Evolutionary conservation across 2,888 invertebrate species (phyloP).

Genomic region (Adela reaumurella): DNA sequence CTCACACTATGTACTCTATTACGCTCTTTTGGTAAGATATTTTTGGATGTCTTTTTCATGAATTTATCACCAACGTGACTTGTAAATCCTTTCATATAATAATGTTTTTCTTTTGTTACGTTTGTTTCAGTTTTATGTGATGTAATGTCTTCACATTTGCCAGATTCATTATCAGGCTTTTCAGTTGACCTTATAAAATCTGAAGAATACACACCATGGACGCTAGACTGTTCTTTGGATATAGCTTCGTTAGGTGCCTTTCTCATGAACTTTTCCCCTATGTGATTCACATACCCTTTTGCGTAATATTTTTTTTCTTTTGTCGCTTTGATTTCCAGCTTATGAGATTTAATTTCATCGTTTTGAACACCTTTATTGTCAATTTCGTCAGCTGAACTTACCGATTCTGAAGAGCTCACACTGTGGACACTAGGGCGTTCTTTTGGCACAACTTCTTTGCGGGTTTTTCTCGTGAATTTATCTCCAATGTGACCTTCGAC

Average conservation of each 20-base stretch:
- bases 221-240: too few species aligned
- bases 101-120: too few species aligned
- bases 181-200: too few species aligned
- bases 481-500: constrained; percentile 28
- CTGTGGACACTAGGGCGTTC: constrained; percentile 34
- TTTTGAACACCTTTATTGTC: constrained; percentile 12
- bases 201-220: too few species aligned
- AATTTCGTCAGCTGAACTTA: constrained; percentile 28
- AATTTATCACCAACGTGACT: constrained; percentile 28
- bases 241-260: too few species aligned
- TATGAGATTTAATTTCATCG: constrained; percentile 17
- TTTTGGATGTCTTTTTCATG: constrained; percentile 18
- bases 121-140: too few species aligned
- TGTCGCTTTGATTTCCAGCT: too few species aligned
- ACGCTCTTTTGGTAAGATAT: constrained; percentile 20
- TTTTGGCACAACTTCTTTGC: constrained; percentile 13
- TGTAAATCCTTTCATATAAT: constrained; percentile 26
- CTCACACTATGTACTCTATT: constrained; percentile 32
- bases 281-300: too few species aligned
- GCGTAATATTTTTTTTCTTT: too few species aligned
- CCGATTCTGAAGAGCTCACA: constrained; percentile 30
- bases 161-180: too few species aligned
- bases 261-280: too few species aligned
- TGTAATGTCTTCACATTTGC: too few species aligned
- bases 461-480: constrained; percentile 22